Evolutionary conservation across 23 tunicate species (phyloP).

Genomic region (Clavelina lepadiformis): DNA sequence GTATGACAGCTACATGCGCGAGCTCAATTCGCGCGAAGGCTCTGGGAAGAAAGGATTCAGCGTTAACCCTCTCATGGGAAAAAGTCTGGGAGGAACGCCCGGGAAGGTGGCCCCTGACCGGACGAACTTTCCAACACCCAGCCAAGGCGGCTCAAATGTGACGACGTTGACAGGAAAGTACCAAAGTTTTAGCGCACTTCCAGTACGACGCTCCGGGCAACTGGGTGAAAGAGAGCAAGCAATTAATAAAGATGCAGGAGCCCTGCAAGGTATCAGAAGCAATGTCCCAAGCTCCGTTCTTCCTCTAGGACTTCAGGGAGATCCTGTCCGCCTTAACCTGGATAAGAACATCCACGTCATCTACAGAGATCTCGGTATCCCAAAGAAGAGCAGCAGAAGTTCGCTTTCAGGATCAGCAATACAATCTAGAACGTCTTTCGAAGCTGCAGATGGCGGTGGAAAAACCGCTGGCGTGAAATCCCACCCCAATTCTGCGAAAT

Average conservation of each 20-base stretch:
- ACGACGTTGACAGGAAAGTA: constrained; percentile 6
- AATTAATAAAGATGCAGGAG: neutral
- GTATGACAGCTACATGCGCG: constrained; percentile 84
- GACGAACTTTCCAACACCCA: neutral
- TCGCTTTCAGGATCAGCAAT: too few relatives aligned
- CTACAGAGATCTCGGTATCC: constrained; percentile 73
- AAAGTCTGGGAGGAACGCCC: constrained; percentile 73
- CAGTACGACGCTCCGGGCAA: constrained; percentile 60
- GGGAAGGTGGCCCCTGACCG: constrained; percentile 34
- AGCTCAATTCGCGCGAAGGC: constrained; percentile 40
- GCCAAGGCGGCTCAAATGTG: neutral
- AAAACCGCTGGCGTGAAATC: neutral
- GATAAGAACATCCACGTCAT: constrained; percentile 80
- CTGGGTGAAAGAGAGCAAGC: too few relatives aligned
- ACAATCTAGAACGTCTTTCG: too few relatives aligned
- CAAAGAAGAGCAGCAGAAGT: constrained; percentile 36
- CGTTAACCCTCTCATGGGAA: constrained; percentile 21
- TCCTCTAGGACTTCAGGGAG: constrained; percentile 53
- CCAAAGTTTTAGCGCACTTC: constrained; percentile 18
- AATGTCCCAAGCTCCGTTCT: constrained; percentile 7
- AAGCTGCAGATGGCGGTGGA: too few relatives aligned
- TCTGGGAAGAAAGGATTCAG: constrained; percentile 6
- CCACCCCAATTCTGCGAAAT: constrained; percentile 4
- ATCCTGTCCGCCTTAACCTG: constrained; percentile 59
- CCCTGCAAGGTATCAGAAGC: neutral